phyloP scores from a whole-genome alignment of 2,113 vertebrate species.

The Echinops telfairi region DNA sequence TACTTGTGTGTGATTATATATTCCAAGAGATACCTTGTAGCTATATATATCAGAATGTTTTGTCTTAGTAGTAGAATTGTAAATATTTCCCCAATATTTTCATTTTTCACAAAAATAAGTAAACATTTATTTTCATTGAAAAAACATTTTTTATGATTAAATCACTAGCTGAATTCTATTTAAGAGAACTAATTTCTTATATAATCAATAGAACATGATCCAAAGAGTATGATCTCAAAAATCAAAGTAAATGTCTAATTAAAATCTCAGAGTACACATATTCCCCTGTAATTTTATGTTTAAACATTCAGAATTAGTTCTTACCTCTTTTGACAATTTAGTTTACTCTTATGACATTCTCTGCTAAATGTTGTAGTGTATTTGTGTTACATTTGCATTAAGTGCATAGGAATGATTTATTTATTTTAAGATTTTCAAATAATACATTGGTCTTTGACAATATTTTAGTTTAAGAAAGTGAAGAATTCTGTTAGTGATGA shows the following conservation, averaged over 20 bases:
- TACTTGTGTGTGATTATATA: neutral
- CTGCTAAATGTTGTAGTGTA: neutral
- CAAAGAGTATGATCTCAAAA: slow-evolving; percentile 26
- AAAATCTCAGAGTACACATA: neutral
- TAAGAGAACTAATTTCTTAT: slow-evolving; percentile 38
- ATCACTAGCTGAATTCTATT: slow-evolving; percentile 32
- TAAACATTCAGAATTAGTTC: slow-evolving; percentile 32
- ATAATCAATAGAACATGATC: slow-evolving; percentile 15
- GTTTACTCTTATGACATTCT: slow-evolving; percentile 6
- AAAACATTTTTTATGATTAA: neutral
- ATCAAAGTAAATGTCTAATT: slow-evolving; percentile 17
- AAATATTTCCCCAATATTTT: neutral
- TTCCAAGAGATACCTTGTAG: neutral
- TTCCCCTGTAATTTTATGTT: slow-evolving; percentile 31
- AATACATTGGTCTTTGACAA: slow-evolving; percentile 29
- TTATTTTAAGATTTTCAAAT: slow-evolving; percentile 12
- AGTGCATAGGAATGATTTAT: slow-evolving; percentile 9
- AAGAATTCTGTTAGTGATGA: neutral
- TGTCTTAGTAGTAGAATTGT: neutral
- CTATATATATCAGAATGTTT: neutral
- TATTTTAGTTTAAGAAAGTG: slow-evolving; percentile 47
- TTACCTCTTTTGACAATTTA: neutral
- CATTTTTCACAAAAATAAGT: slow-evolving; percentile 32
- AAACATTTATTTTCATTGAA: too few species aligned
- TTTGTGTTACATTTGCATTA: slow-evolving; percentile 34